Evolutionary conservation across 2,113 vertebrate species (phyloP), one percentile per base, ranked within the genome.

Genomic region (Gadus macrocephalus): DNA sequence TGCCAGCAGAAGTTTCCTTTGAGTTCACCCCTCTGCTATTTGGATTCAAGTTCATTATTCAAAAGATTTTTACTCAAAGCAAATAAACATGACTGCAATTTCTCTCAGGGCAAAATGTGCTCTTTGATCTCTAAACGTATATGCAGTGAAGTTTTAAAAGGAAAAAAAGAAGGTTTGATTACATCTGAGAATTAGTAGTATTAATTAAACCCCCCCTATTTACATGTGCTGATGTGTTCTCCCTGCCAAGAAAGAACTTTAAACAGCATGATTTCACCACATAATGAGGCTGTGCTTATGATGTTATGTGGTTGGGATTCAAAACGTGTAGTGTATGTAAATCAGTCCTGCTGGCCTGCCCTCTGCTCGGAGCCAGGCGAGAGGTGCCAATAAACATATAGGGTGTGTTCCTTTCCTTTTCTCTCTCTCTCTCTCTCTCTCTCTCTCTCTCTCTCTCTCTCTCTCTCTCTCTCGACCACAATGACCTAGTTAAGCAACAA

Each of bases 261-360:
- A 89, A 86, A 88, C 82, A 87, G 86, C 88, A 88, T 85, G 87
- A 85, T 86, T 89, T 82, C 81, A 77, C 76, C 75, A 72, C 81
- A 84, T 86, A 88, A 89, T 89, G 83, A 89, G 84, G 66, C 84
- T 71, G 70, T 69, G 79, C 85, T 83, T 88, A 85, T 89, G 84
- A 89, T 87, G 82, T 87, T 71, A 72, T 84, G 74, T 31, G 70
- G 81, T 86, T 81, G 73, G 78, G 79, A 87, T 89, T 86, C 82
- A 87, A 83, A 87, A 81, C 85, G 80, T 86, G 83, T 71, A 79
- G 83, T 86, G 83, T 86, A 89, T 87, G 84, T 86, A 78, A 89
- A 89, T 79, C 84, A 86, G 84, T 85, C 76, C 72, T 69, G 70
- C 17, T 76, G 80, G 81, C 82, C 78, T 77, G 67, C 58, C 78